Base-by-base conservation (phyloP, 2,888 invertebrate genomes). In the Torymus auratus region DNA sequence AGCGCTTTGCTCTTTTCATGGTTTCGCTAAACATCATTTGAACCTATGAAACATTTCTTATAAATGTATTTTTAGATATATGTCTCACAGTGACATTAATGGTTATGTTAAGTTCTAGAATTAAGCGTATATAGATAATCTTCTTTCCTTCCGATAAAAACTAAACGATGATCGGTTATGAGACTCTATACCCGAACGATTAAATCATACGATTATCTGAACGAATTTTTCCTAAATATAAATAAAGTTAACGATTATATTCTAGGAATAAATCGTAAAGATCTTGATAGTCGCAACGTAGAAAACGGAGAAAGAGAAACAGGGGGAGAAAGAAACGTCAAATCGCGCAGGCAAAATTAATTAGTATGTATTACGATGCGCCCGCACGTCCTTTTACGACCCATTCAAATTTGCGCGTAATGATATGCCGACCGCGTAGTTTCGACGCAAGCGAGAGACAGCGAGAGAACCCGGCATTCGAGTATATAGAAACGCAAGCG, bases 381-480 rank as follows among this genome's bases (percentile, higher is more conserved):
- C 55, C 77, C 76, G 78, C 77, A 64, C 53, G 74, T 75, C 78
- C 80, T 82, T 80, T 82, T 80, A 82, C 74, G 75, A 72, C 71
- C 62, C 77, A 80, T 78, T 80, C 80, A 65, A 80, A 82, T 80
- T 74, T 56, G 61, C 53, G 77, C 20, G 10, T 80, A 82, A 82
- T 80, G 80, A 78, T 80, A 82, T 82, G 82, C 80, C 67, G 67
- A 12, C 56, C 82, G 80, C 82, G 82, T 82, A 81, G 70, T 74
- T 81, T 74, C 81, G 17, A 74, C 75, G 41, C 72, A 41, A 41
- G 41, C 41, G 41, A 41, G 7, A 41, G 41, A 41, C 7, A 41
- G 41, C 5, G 41, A 41, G 72, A 68, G 28, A 61, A 60, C 58
- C 69, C 70, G 41, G 5, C 41, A 41, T 41, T 41, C 41, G 41